phyloP scores from a whole-genome alignment of 2,797 vertebrate species.

The Bovichtus variegatus region DNA sequence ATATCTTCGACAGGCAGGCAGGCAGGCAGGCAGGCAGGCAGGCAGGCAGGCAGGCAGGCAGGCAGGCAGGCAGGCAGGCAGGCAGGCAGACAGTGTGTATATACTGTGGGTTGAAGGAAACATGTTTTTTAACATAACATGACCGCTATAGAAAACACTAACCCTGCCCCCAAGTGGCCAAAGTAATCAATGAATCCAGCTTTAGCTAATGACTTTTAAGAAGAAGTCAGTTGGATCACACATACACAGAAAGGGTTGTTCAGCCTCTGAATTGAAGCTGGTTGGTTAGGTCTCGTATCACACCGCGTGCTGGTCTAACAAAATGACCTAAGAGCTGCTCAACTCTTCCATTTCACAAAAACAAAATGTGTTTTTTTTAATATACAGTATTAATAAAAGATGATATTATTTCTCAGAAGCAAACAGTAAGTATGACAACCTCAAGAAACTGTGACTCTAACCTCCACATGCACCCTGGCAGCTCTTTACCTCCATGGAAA shows the following conservation, averaged over 20 bases:
- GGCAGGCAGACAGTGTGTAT: too few species aligned
- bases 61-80: too few species aligned
- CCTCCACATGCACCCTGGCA: slow-evolving; percentile 6
- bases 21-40: too few species aligned
- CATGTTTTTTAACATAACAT: background rate
- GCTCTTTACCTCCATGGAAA: slow-evolving; percentile 11
- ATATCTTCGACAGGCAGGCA: too few species aligned
- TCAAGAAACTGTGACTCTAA: slow-evolving; percentile 1
- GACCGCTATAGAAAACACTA: background rate
- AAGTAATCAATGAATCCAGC: background rate
- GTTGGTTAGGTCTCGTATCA: background rate
- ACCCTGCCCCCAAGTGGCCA: background rate
- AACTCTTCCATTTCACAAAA: background rate
- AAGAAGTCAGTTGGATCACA: background rate
- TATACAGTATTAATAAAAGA: background rate
- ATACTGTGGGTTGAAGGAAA: too few species aligned
- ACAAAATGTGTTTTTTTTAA: background rate
- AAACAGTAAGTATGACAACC: background rate
- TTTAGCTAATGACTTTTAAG: background rate
- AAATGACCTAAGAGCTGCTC: background rate
- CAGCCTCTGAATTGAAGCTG: background rate
- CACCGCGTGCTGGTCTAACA: background rate
- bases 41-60: too few species aligned
- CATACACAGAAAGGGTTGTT: background rate
- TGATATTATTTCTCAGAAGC: background rate